These are phyloP conservation scores for Tylochromis polylepis DNA, from an alignment of 2,113 vertebrate species.

Conservation along the genomic window DNA sequence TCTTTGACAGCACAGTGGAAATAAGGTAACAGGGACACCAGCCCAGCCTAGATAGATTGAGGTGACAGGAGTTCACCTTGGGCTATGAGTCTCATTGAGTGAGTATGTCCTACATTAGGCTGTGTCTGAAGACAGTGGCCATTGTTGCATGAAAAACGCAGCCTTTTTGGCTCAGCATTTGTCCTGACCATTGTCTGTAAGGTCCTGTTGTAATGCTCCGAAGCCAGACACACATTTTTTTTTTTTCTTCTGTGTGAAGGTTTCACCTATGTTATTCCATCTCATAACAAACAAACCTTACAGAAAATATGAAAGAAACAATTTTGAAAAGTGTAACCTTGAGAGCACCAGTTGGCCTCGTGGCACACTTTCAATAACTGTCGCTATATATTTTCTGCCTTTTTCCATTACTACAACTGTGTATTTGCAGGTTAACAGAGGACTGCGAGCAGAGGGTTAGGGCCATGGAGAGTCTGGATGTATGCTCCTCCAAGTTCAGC, in stretches of 20 bases:
- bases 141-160: conserved; percentile 34
- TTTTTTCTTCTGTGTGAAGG: conserved; percentile 4
- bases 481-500: conserved; percentile 87
- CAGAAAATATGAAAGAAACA: conserved; percentile 3
- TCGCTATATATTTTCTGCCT: not conserved
- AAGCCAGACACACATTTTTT: conserved; percentile 22
- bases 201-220: not conserved
- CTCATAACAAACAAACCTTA: conserved; percentile 18
- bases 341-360: conserved; percentile 21
- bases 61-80: conserved; percentile 53
- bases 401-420: not conserved
- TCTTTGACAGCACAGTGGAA: conserved; percentile 85
- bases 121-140: conserved; percentile 25
- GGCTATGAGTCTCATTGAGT: conserved; percentile 28
- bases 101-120: conserved; percentile 43
- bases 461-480: conserved; percentile 80
- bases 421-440: conserved; percentile 72
- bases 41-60: conserved; percentile 44
- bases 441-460: conserved; percentile 79
- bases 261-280: conserved; percentile 19
- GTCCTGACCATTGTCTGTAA: conserved; percentile 9
- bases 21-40: conserved; percentile 78
- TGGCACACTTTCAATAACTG: not conserved
- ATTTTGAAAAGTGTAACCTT: conserved; percentile 2
- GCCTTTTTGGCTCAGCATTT: conserved; percentile 14